Evolutionary conservation across 37 sponge, comb jelly and placozoan species (phyloP).

Genomic region (Chondrilla cf. caribensis): DNA sequence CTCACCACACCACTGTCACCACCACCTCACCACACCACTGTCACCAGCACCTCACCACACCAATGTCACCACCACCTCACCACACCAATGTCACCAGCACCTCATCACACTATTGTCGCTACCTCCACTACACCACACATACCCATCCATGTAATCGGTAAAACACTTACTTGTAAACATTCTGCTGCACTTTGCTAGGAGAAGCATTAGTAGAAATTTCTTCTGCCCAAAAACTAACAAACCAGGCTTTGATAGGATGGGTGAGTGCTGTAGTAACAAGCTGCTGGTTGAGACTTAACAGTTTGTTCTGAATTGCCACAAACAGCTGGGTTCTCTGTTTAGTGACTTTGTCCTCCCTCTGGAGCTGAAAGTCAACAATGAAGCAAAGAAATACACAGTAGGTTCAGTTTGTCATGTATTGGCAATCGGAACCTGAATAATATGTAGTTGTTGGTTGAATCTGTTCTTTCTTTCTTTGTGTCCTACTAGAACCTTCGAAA

Average conservation of each 20-base stretch:
- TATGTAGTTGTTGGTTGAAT: neutral
- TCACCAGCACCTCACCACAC: too few species aligned
- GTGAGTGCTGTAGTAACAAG: neutral
- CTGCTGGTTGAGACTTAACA: neutral
- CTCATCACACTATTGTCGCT: too few species aligned
- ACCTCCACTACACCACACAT: too few species aligned
- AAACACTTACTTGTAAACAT: too few species aligned
- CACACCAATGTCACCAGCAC: too few species aligned
- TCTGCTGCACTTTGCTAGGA: too few species aligned
- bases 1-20: too few species aligned
- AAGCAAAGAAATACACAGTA: slow-evolving; percentile 40
- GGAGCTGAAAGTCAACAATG: slow-evolving; percentile 49
- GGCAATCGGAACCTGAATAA: too few species aligned
- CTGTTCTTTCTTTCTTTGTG: neutral
- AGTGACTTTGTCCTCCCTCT: slow-evolving; percentile 75
- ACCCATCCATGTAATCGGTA: too few species aligned
- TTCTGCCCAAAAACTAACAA: neutral
- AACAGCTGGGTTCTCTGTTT: slow-evolving; percentile 54
- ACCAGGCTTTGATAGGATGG: neutral
- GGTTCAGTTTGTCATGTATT: slow-evolving; percentile 3
- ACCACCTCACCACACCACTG: too few species aligned
- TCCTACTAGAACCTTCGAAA: slow-evolving; percentile 41
- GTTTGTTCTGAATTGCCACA: neutral
- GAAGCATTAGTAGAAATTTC: neutral
- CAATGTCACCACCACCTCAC: too few species aligned